These are phyloP conservation scores for Ceramica pisi DNA, from an alignment of 2,888 invertebrate genomes.

Conservation along the genomic window DNA sequence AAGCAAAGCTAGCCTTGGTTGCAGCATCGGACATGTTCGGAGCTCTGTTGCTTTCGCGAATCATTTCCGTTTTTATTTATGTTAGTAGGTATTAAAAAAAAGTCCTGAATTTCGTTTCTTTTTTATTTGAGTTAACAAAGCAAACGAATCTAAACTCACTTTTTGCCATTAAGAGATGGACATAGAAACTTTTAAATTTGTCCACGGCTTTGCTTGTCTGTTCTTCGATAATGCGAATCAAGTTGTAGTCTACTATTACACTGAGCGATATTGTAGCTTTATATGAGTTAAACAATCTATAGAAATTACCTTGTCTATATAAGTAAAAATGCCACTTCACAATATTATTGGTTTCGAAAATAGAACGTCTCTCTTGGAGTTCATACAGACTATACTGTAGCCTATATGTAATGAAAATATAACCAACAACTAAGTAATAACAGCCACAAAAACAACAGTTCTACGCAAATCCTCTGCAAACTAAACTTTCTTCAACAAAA, in stretches of 20 bases:
- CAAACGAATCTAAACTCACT: background rate
- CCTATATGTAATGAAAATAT: too few relatives aligned
- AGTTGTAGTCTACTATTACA: background rate
- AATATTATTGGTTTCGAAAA: background rate
- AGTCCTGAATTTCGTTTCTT: background rate
- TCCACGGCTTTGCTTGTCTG: too few relatives aligned
- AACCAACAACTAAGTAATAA: background rate
- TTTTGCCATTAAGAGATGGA: background rate
- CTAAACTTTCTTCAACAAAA: constrained; percentile 26
- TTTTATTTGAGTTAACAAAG: background rate
- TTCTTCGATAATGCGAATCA: too few relatives aligned
- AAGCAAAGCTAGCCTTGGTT: constrained; percentile 35
- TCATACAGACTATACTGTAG: background rate
- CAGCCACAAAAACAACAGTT: background rate
- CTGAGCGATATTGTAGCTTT: background rate
- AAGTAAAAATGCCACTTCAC: background rate
- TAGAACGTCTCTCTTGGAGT: background rate
- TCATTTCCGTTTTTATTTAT: constrained; percentile 29
- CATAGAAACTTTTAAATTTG: too few relatives aligned
- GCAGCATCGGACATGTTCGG: constrained; percentile 18
- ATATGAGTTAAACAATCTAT: background rate
- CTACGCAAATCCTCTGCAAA: background rate
- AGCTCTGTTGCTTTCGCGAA: constrained; percentile 17
- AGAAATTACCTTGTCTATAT: background rate
- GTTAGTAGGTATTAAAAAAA: constrained; percentile 15